Percentiles rank a stretch among this genome's conserved stretches.
phyloP scores from a whole-genome alignment of 2,888 invertebrate genomes.

The Scaptomyza reducta region DNA sequence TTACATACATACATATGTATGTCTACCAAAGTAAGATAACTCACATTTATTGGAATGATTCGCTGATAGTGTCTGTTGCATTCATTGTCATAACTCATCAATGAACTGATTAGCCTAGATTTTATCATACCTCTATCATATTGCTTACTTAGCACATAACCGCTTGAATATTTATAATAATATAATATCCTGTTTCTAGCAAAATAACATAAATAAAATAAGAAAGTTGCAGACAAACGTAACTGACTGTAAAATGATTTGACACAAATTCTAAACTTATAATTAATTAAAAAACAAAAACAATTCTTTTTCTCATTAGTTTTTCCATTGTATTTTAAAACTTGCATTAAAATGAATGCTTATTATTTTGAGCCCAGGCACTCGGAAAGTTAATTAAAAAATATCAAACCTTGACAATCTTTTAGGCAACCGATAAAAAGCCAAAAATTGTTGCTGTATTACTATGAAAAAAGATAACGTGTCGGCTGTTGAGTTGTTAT shows the following conservation, averaged over 20 bases:
- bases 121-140: background rate
- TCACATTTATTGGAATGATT: constrained; percentile 11
- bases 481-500: constrained; percentile 21
- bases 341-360: background rate
- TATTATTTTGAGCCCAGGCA: too few relatives aligned
- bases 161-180: too few relatives aligned
- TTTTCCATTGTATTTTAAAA: background rate
- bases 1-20: background rate
- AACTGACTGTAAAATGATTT: constrained; percentile 1
- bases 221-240: background rate
- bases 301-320: too few relatives aligned
- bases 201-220: too few relatives aligned
- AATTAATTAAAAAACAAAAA: too few relatives aligned
- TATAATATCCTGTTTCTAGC: too few relatives aligned
- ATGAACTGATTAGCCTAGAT: constrained; percentile 12
- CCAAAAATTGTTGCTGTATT: constrained; percentile 30
- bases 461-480: constrained; percentile 25
- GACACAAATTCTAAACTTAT: background rate
- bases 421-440: constrained; percentile 37
- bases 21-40: background rate
- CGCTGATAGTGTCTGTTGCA: constrained; percentile 38
- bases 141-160: too few relatives aligned
- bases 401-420: constrained; percentile 42
- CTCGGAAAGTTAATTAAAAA: constrained; percentile 19
- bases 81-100: constrained; percentile 34